Percentiles rank a stretch among this genome's conserved stretches.
Evolutionary conservation across 2,113 vertebrate genomes (phyloP).

Genomic region (Craseonycteris thonglongyai): DNA sequence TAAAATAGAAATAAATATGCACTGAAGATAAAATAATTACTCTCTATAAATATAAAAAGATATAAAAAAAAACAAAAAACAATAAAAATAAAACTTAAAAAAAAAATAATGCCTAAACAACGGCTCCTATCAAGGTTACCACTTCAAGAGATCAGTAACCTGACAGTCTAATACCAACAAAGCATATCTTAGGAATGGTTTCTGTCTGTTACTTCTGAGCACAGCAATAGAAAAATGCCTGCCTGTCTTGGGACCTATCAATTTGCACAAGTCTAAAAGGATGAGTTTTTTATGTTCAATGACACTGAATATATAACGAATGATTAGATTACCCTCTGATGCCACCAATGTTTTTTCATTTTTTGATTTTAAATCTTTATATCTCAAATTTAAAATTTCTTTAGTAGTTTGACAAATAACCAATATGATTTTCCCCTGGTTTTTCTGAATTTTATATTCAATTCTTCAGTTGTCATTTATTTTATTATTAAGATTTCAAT

Average conservation of each 20-base stretch:
- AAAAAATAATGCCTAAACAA: not conserved
- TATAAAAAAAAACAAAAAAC: too few relatives aligned
- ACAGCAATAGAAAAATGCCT: not conserved
- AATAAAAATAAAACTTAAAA: too few relatives aligned
- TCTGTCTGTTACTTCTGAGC: not conserved
- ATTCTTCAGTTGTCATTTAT: not conserved
- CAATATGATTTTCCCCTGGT: not conserved
- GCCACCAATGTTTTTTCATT: not conserved
- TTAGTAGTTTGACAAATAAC: constrained; percentile 9
- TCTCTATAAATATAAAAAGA: too few relatives aligned
- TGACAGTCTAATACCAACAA: not conserved
- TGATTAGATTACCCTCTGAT: not conserved
- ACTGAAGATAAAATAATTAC: too few relatives aligned
- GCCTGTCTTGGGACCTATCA: not conserved
- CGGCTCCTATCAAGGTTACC: not conserved
- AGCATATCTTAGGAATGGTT: not conserved
- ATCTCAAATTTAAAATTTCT: not conserved
- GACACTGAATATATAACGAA: not conserved
- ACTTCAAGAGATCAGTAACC: not conserved
- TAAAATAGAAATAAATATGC: too few relatives aligned
- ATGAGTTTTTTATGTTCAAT: not conserved
- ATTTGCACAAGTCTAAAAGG: not conserved
- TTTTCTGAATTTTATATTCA: constrained; percentile 29
- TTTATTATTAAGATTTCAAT: not conserved
- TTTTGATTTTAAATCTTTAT: not conserved